These are phyloP conservation scores for Andricus grossulariae DNA, from an alignment of 1,140 invertebrate genomes.

Conservation along the genomic window DNA sequence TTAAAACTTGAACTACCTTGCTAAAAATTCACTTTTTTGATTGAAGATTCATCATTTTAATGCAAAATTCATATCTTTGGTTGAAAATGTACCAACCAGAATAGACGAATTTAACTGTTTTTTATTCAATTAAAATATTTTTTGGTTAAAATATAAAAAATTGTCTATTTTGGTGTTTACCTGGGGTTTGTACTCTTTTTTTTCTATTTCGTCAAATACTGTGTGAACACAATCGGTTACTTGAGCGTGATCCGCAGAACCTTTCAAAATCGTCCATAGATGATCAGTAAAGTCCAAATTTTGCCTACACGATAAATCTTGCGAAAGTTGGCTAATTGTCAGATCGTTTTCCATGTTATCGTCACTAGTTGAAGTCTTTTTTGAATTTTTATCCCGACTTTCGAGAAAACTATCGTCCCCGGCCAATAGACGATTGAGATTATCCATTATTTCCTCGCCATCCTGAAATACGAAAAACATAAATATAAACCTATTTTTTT, in stretches of 20 bases:
- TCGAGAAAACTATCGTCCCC: conserved; percentile 55
- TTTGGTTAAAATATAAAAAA: too few relatives aligned
- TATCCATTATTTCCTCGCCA: conserved; percentile 45
- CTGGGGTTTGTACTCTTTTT: conserved; percentile 45
- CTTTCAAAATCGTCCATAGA: conserved; percentile 64
- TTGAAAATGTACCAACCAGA: too few relatives aligned
- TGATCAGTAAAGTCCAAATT: conserved; percentile 67
- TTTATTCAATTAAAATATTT: too few relatives aligned
- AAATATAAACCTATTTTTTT: conserved; percentile 6
- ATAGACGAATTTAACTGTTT: too few relatives aligned
- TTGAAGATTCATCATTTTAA: too few relatives aligned
- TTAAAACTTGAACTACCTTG: too few relatives aligned
- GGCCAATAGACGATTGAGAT: conserved; percentile 54
- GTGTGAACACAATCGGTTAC: conserved; percentile 59
- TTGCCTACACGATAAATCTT: conserved; percentile 52
- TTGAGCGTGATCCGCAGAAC: conserved; percentile 54
- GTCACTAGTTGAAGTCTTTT: conserved; percentile 28
- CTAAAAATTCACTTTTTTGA: too few relatives aligned
- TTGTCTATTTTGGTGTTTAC: not conserved
- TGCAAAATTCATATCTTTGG: too few relatives aligned
- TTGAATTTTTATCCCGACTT: conserved; percentile 34
- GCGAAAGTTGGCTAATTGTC: conserved; percentile 51
- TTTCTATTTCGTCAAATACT: conserved; percentile 55
- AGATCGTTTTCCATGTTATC: conserved; percentile 46
- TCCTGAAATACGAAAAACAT: conserved; percentile 47